These are phyloP conservation scores for Tricholauxania praeusta DNA, from an alignment of 2,888 invertebrate species.

Conservation along the genomic window DNA sequence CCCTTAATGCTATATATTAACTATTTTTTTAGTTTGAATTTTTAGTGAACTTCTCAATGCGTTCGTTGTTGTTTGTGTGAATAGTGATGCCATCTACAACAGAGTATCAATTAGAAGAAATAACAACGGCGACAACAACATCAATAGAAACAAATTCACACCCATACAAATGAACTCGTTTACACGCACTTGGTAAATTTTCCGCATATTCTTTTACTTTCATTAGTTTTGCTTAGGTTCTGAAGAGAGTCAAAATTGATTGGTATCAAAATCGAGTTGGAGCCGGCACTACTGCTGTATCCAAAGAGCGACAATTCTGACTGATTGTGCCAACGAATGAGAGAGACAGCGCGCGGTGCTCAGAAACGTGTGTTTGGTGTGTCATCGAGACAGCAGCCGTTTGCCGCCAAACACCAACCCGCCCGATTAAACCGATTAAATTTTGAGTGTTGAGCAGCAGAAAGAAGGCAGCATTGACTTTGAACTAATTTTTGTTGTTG, in stretches of 20 bases:
- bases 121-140: not conserved
- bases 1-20: no score
- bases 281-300: not conserved
- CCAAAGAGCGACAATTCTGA: not conserved
- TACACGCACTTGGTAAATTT: not conserved
- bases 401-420: no score
- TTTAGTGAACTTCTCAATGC: not conserved
- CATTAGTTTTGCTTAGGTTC: no score
- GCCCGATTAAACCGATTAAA: not conserved
- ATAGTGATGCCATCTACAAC: constrained; percentile 15
- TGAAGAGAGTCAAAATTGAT: no score
- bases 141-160: no score
- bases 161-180: not conserved
- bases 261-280: not conserved
- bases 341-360: no score
- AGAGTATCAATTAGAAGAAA: no score
- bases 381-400: no score
- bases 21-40: no score
- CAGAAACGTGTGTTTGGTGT: no score
- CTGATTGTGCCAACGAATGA: no score
- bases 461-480: constrained; percentile 18
- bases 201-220: no score
- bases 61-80: constrained; percentile 20
- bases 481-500: constrained; percentile 19
- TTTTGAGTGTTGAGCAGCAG: not conserved